phyloP scores from a whole-genome alignment of 2,797 vertebrate genomes.

The Botia almorhae region DNA sequence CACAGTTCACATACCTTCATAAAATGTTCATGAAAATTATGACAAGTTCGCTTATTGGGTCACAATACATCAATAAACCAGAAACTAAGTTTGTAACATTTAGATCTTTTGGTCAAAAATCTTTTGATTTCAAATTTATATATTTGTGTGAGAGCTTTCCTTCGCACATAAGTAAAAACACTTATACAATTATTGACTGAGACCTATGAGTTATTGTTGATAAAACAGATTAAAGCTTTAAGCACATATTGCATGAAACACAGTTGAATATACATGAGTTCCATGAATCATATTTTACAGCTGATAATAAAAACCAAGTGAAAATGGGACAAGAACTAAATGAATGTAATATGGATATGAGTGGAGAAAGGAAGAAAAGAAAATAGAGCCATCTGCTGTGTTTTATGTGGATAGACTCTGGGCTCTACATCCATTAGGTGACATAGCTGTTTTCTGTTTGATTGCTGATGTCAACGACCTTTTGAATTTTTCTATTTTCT shows the following conservation, averaged over 20 bases:
- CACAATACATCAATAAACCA: not conserved
- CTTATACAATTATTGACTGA: not conserved
- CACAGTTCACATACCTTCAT: too few species aligned
- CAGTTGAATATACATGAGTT: not conserved
- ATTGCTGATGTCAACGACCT: conserved; percentile 38
- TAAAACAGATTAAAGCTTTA: not conserved
- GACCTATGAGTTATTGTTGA: not conserved
- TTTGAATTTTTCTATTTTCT: conserved; percentile 41
- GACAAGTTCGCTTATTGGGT: not conserved
- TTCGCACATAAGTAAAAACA: not conserved
- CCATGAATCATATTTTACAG: conserved; percentile 18
- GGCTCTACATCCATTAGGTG: conserved; percentile 50
- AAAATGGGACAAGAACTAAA: conserved; percentile 24
- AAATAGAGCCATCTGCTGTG: conserved; percentile 60
- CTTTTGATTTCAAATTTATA: too few species aligned
- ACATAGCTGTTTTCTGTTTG: conserved; percentile 31
- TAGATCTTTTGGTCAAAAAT: not conserved
- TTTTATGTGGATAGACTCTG: conserved; percentile 30
- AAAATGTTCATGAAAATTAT: not conserved
- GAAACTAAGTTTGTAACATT: not conserved
- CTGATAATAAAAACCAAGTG: conserved; percentile 14
- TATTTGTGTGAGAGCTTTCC: not conserved
- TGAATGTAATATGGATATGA: conserved; percentile 19
- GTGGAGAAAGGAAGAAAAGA: conserved; percentile 48
- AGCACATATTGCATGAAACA: not conserved